Base-by-base conservation (phyloP, 2,888 invertebrate genomes). In the Yponomeuta malinellus region DNA sequence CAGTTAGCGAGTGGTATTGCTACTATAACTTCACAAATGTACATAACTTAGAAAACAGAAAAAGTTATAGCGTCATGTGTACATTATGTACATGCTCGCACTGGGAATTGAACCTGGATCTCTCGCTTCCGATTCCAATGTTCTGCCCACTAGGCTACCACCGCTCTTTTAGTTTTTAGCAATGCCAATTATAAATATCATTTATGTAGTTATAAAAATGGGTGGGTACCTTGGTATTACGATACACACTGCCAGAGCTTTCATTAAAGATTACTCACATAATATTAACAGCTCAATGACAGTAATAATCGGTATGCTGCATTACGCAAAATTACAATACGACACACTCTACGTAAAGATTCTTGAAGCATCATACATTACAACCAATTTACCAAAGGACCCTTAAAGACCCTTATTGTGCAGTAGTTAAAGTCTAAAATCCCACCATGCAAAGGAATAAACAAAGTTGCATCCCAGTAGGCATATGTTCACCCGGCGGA, bases 401-500 rank as follows among this genome's bases (percentile, higher is more conserved):
- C 4, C 15, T 52, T 15, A 10, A 15, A 10, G 12, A 1, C 15
- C 1, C 52, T 52, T 52, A 15, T 52, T 52, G 0, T 15, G 1
- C 1, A 4, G 1, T 1, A 3, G 12, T 15, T 52, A 52, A 6
- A 52, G 52, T 52, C 52, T 52, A 52, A 52, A 52, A 52, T 43
- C 43, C 43, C 43, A 5, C 8, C 43, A 6, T 6, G 43, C 43
- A 43, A 8, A 10, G 52, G 52, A 9, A 52, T 4, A 52, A 15
- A 10, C 52, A 52, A 52, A 52, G 52, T 15, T 52, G 52, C 52
- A 15, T 52, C 52, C 77, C 78, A 77, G 33, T 63, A 63, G 80
- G 82, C 88, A 88, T 86, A 84, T 87, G 88, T 85, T 85, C 80
- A 81, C 76, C 77, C 80, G 83, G 79, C 91, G 90, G 85, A 85